Percentiles rank a stretch among this genome's conserved stretches.
phyloP scores from a whole-genome alignment of 2,113 vertebrate species.

The Nibea coibor region DNA sequence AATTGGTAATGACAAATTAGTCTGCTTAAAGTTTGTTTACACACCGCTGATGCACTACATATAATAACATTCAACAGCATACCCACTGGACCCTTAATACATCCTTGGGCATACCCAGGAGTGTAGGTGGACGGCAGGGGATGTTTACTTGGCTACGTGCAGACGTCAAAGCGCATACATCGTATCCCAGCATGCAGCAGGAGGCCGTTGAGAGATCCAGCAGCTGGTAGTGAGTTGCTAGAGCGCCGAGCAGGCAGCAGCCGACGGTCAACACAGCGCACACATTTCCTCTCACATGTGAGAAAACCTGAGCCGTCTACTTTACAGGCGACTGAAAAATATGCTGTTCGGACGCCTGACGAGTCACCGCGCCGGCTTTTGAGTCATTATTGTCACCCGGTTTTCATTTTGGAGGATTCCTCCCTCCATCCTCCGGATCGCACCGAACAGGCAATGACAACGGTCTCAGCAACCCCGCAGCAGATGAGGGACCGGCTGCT shows the following conservation, averaged over 20 bases:
- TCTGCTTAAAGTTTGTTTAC: neutral
- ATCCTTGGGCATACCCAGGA: neutral
- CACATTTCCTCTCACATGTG: conserved; percentile 70
- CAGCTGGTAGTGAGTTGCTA: conserved; percentile 75
- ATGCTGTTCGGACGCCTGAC: conserved; percentile 82
- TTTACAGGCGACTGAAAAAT: conserved; percentile 72
- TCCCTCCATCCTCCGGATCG: conserved; percentile 88
- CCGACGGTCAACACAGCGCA: conserved; percentile 53
- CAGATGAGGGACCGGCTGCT: conserved; percentile 99
- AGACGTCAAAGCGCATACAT: conserved; percentile 66
- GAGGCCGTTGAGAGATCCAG: conserved; percentile 76
- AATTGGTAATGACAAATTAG: neutral
- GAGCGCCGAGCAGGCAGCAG: conserved; percentile 71
- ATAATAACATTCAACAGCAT: too few relatives aligned
- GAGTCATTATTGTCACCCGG: conserved; percentile 75
- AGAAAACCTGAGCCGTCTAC: conserved; percentile 63
- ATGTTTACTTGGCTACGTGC: conserved; percentile 68
- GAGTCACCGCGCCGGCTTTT: conserved; percentile 80
- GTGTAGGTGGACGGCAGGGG: conserved; percentile 23
- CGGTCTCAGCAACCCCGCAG: conserved; percentile 96
- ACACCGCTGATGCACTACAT: neutral
- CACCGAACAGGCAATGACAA: conserved; percentile 94
- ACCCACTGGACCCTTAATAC: neutral
- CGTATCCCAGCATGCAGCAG: conserved; percentile 79
- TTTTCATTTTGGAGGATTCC: conserved; percentile 87